phyloP scores from a whole-genome alignment of 2,113 vertebrate species.

The Pycnonotus jocosus region DNA sequence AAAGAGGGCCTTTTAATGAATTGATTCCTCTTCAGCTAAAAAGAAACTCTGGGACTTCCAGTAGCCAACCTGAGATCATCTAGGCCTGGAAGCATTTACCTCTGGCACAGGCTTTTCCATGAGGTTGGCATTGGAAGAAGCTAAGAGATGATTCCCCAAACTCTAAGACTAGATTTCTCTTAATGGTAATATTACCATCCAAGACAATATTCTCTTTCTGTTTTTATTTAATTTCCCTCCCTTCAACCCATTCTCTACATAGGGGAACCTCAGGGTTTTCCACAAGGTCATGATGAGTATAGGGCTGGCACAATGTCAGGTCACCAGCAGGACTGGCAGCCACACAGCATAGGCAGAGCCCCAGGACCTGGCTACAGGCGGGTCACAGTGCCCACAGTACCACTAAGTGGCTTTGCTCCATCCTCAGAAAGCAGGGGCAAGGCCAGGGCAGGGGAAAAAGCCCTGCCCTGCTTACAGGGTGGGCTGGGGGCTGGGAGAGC shows the following conservation, averaged over 20 bases:
- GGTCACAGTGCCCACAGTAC: fast-evolving
- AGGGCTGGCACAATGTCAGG: fast-evolving
- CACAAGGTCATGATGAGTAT: fast-evolving
- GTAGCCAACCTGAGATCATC: neutral
- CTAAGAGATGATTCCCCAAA: neutral
- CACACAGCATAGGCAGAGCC: fast-evolving
- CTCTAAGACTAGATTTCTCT: neutral
- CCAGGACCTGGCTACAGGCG: fast-evolving
- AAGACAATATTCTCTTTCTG: neutral
- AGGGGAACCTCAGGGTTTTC: no score
- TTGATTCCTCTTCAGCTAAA: neutral
- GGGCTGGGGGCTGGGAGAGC: fast-evolving
- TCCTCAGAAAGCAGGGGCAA: neutral
- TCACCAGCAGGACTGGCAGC: neutral
- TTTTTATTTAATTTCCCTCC: neutral
- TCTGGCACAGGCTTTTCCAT: neutral
- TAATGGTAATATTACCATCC: neutral
- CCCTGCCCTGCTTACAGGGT: neutral
- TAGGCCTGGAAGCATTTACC: neutral
- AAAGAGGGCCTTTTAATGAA: neutral
- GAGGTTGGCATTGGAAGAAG: fast-evolving
- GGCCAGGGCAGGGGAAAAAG: neutral
- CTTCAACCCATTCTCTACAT: fast-evolving
- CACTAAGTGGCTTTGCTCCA: fast-evolving
- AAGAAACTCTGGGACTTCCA: neutral